Evolutionary conservation across 2,113 vertebrate species (phyloP), one percentile per base, ranked within the genome.

Genomic region (Meleagris gallopavo): DNA sequence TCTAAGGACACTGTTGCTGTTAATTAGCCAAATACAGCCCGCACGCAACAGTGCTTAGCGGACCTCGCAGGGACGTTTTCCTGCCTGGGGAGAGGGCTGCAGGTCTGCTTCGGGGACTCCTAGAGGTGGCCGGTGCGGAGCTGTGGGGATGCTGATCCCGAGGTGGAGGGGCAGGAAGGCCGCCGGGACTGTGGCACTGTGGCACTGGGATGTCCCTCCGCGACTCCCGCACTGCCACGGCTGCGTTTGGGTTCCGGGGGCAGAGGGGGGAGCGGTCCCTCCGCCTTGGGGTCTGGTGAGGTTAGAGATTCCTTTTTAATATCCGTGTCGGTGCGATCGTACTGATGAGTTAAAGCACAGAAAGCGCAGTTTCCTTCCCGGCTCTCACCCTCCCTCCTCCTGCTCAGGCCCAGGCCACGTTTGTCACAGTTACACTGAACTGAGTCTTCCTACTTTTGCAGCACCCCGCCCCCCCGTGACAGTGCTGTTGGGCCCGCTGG

Each of bases 1-100:
- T 38, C 79, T 82, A 10, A 0, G 71, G 52, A 46, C 2, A 1
- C 17, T 54, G 71, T 7, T 32, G 9, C 50, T 34, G 13, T 74
- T 77, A 40, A 5, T 29, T 66, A 20, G 50, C 54, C 43, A 67
- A 43, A 6, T 55, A 11, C 46, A 52, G 10, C 9, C 45, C n/a
- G 36, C 18, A 14, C 45, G 8, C 5, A 27, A 45, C 70, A 30
- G 54, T 58, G 21, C 25, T 30, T 22, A 41, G 78, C 34, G 62
- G 2, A 7, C 41, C 27, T 66, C 73, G 48, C 54, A 14, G 34
- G 13, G 66, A 43, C 0, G 0, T 70, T 55, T 2, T 5, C 18
- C 45, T 85, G 43, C 36, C 32, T 41, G 41, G 4, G 52, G 14
- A 29, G 27, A 54, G 16, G 15, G 52, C 52, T 16, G 52, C 27